Evolutionary conservation across 2,113 vertebrate species (phyloP), one percentile per base, ranked within the genome.

Genomic region (Lutjanus erythropterus): DNA sequence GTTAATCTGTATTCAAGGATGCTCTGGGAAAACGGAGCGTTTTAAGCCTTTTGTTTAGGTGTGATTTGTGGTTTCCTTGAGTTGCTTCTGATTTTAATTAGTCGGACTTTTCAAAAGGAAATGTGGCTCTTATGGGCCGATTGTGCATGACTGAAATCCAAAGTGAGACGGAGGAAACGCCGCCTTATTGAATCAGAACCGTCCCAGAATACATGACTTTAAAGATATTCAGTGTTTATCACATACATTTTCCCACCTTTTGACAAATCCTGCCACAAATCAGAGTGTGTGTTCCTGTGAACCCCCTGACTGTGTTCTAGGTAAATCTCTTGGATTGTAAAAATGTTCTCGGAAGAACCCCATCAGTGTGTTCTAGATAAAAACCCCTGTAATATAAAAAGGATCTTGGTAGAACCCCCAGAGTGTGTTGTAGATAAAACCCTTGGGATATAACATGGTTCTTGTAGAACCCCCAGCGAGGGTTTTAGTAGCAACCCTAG

Each of bases 11-110:
- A 61, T 84, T 79, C 78, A 70, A 58, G 67, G 55, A 33, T 75
- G 58, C 37, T 2, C 41, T 42, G 73, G 56, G 64, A 75, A 58
- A 77, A 70, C 8, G 8, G 52, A 65, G 75, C 67, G 27, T 71
- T 76, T 79, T 68, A 78, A 75, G 58, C 65, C 70, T 55, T 81
- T 89, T 78, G 59, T 81, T 75, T 74, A 14, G 42, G 58, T 66
- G 60, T 72, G 58, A 68, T 53, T 70, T 64, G 27, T 18, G 55
- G 69, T 41, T 83, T 74, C 52, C 58, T 73, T n/a, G 46, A 37
- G 66, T 39, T 46, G n/a, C 47, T n/a, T 64, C 58, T 55, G 8
- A 62, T 73, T 75, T 86, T 81, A 88, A 88, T 88, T 86, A 83
- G 53, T 29, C 35, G 0, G 2, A 62, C 31, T 72, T 83, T 85